Evolutionary conservation across 2,113 vertebrate genomes (phyloP), one percentile per base, ranked within the genome.

Genomic region (Chloropsis cyanopogon): DNA sequence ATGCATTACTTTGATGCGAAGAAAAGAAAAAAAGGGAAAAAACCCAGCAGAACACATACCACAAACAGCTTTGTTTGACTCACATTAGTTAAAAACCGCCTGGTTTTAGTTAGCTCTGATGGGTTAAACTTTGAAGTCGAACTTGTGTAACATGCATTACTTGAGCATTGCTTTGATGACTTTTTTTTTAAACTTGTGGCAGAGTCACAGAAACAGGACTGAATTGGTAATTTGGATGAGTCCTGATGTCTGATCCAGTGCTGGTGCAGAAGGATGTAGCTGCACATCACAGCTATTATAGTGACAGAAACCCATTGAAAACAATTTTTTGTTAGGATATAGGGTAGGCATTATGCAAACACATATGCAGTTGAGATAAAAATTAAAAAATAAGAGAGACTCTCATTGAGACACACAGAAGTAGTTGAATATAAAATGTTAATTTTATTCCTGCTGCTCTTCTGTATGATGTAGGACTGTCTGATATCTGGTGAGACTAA

Each of bases 31-130:
- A 29, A 72, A 18, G 28, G 8, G 1, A 3, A 35, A 10, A 39
- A 21, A 0, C 0, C 6, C 16, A 42, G 7, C 5, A 31, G 64
- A 65, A 53, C 28, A 22, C 15, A 17, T 41, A 18, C 9, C 13
- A 10, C 47, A 47, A 69, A 35, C 10, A 84, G 14, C 24, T 82
- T 52, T 41, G 17, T 71, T 39, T 65, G 47, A 35, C 17, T 69
- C 2, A 1, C 1, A 7, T 71, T 65, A 49, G 14, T 57, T 92
- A 65, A 35, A 82, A 75, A 77, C 25, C 0, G 4, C 35, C 59
- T 87, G n/a, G 0, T 86, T 82, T 82, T 33, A 44, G 21, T 91
- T 95, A 73, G 37, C n/a, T 63, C 35, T 73, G 28, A 78, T 7
- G 24, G 83, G 11, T 25, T 66, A 66, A 66, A 46, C 33, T 91